Evolutionary conservation across 2,888 invertebrate genomes (phyloP).

Genomic region (Helicoverpa assulta): DNA sequence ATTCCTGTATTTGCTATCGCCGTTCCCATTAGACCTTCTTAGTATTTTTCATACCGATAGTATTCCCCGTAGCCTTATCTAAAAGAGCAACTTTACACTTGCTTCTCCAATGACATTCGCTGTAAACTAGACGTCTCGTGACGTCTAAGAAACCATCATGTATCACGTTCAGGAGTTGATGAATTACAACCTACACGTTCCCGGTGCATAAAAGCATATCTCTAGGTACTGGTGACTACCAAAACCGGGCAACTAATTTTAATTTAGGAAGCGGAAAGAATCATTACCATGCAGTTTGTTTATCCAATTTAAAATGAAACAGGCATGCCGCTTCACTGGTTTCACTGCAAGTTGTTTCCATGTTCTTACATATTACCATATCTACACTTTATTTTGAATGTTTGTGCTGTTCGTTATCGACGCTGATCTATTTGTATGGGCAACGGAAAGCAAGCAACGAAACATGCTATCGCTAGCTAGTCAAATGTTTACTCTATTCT

Average conservation of each 20-base stretch:
- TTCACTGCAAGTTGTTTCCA: constrained; percentile 13
- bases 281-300: constrained; percentile 36
- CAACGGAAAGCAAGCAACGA: constrained; percentile 65
- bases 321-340: constrained; percentile 6
- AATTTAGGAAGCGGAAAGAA: constrained; percentile 52
- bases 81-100: constrained; percentile 19
- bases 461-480: constrained; percentile 67
- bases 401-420: constrained; percentile 72
- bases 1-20: not conserved
- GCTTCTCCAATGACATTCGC: constrained; percentile 29
- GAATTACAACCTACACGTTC: constrained; percentile 17
- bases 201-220: constrained; percentile 39
- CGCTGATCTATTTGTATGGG: constrained; percentile 70
- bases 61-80: constrained; percentile 21
- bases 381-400: constrained; percentile 66
- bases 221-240: not conserved
- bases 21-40: not conserved
- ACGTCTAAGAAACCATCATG: constrained; percentile 6
- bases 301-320: constrained; percentile 40
- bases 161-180: constrained; percentile 14
- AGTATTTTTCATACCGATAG: not conserved
- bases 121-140: constrained; percentile 19
- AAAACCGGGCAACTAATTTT: constrained; percentile 26
- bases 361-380: constrained; percentile 57
- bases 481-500: constrained; percentile 63